Conservation (phyloP, 2,888 invertebrate species). For the Limnephilus auricula region DNA sequence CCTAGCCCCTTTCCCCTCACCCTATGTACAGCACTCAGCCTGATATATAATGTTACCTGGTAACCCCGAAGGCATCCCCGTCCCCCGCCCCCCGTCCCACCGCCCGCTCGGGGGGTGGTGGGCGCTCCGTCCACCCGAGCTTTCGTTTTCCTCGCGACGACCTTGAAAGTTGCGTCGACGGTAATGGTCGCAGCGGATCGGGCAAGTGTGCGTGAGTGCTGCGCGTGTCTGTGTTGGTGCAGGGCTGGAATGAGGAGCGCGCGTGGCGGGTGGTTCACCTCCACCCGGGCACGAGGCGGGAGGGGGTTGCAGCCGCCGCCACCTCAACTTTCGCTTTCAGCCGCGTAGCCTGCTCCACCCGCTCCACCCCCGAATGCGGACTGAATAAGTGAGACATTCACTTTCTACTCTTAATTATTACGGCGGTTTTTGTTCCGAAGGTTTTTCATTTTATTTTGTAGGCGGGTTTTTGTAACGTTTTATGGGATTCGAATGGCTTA, state of each 20-base stretch:
- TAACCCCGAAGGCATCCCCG: conserved; percentile 61
- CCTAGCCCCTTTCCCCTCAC: conserved; percentile 8
- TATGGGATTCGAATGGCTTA: background rate
- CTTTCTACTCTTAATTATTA: conserved; percentile 53
- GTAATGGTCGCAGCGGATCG: conserved; percentile 68
- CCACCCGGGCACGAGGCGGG: conserved; percentile 15
- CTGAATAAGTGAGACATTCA: conserved; percentile 52
- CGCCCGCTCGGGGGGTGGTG: conserved; percentile 46
- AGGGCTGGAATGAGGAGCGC: conserved; percentile 50
- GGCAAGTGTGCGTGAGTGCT: conserved; percentile 67
- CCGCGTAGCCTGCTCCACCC: conserved; percentile 24
- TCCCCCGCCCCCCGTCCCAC: conserved; percentile 35
- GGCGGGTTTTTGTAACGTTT: conserved; percentile 2
- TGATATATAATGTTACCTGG: conserved; percentile 66
- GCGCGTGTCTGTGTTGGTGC: conserved; percentile 66
- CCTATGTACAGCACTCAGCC: conserved; percentile 53
- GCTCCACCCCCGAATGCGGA: conserved; percentile 45
- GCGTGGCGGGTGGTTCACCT: conserved; percentile 42
- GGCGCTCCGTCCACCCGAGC: conserved; percentile 66
- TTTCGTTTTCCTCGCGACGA: conserved; percentile 71
- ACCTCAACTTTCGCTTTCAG: conserved; percentile 52
- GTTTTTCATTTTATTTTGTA: conserved; percentile 3
- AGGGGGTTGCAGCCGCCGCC: conserved; percentile 34
- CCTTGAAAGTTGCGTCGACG: conserved; percentile 74
- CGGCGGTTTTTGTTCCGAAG: conserved; percentile 27